Conservation (phyloP, 2,797 vertebrate species). For the Gymnocypris eckloni region DNA sequence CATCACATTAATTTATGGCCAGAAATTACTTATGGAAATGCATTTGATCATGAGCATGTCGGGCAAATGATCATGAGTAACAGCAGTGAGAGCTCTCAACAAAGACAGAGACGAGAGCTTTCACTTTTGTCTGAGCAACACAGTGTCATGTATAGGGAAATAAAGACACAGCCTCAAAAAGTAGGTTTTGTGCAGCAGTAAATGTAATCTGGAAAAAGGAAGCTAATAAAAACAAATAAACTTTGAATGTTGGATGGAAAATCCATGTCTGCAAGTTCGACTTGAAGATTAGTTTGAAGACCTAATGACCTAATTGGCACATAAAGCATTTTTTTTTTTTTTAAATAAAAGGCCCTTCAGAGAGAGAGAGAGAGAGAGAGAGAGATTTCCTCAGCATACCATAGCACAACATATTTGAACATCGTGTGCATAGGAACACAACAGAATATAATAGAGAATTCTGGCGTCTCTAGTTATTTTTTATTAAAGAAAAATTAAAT, state of each 20-base stretch:
- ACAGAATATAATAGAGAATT: no score
- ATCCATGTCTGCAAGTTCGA: neutral
- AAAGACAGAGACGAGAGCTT: neutral
- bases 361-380: no score
- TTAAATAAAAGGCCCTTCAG: no score
- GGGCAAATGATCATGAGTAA: neutral
- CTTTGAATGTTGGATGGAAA: neutral
- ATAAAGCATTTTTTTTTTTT: no score
- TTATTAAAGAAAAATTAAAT: no score
- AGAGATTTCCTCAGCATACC: no score
- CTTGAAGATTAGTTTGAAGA: neutral
- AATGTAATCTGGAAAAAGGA: neutral
- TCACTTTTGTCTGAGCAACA: neutral
- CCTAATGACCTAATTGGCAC: no score
- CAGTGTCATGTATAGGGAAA: neutral
- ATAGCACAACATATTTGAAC: no score
- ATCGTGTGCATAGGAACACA: no score
- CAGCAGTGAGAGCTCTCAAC: neutral
- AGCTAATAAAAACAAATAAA: neutral
- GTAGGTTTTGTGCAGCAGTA: neutral
- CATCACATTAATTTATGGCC: slow-evolving; percentile 49
- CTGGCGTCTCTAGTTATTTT: no score
- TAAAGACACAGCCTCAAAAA: neutral
- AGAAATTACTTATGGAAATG: slow-evolving; percentile 46
- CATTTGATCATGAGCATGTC: slow-evolving; percentile 38